Base-by-base conservation (phyloP, 2,797 vertebrate species). In the Coregonus sp. region DNA sequence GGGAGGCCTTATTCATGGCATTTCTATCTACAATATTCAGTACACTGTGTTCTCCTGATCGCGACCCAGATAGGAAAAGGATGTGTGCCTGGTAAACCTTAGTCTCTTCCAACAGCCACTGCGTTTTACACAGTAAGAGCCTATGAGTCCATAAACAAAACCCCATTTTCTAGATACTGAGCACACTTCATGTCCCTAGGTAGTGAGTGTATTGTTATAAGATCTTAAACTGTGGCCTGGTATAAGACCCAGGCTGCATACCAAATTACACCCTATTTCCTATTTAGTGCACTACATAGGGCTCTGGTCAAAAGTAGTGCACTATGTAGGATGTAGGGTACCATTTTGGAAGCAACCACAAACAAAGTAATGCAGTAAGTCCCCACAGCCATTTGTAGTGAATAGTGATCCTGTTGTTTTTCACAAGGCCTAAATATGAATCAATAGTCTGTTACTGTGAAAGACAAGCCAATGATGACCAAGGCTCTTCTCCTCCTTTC, bases 371-470 rank as follows among this genome's bases (percentile, higher is more conserved):
- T n/a, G 18, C 56, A 59, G 18, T 59, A 59, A 2, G n/a, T n/a
- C 54, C 5, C 54, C 15, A 59, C 54, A n/a, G 56, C n/a, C n/a
- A 59, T 59, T 59, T 59, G 56, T 59, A 20, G 56, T 59, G 56
- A 59, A 59, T 59, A 20, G 56, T n/a, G n/a, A 59, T 59, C 4
- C 56, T n/a, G 15, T 59, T 59, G 56, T 5, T 59, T 59, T 59
- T 68, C 33, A 69, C 4, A n/a, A 52, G 4, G 47, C 37, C n/a
- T 20, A 70, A 51, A 25, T 35, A 51, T 71, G 47, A 52, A 71
- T 71, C n/a, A 29, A 52, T 51, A 71, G 47, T 14, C 47, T 71
- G 70, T 71, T 51, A 3, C 50, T 52, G 70, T 15, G 40, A 51
- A 37, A 71, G 70, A 31, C 40, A 73, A 33, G 31, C 29, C 4